phyloP scores from a whole-genome alignment of 2,888 invertebrate species.

The Philaethria dido region DNA sequence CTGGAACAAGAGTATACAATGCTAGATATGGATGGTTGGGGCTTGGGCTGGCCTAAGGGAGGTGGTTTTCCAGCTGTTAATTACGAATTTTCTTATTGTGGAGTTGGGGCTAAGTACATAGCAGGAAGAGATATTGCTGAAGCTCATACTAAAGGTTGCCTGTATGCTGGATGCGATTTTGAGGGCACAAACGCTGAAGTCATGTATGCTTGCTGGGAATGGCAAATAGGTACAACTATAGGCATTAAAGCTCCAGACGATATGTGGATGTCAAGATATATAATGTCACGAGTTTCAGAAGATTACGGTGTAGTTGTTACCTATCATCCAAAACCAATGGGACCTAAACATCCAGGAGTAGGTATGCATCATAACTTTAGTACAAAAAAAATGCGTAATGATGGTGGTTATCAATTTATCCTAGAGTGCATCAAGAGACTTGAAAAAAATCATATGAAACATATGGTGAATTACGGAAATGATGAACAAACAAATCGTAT shows the following conservation, averaged over 20 bases:
- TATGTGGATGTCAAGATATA: conserved; percentile 93
- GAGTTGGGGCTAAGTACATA: conserved; percentile 96
- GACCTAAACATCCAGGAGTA: conserved; percentile 93
- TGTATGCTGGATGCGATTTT: conserved; percentile 96
- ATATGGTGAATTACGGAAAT: conserved; percentile 96
- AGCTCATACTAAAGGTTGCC: conserved; percentile 91
- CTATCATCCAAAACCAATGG: conserved; percentile 89
- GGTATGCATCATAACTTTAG: conserved; percentile 97
- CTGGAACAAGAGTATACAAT: conserved; percentile 96
- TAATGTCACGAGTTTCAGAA: conserved; percentile 92
- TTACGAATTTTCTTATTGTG: conserved; percentile 95
- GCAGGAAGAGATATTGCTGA: conserved; percentile 97
- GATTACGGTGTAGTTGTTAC: conserved; percentile 90
- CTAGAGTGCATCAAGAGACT: conserved; percentile 96
- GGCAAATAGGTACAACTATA: conserved; percentile 94
- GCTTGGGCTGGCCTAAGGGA: conserved; percentile 96
- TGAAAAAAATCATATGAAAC: conserved; percentile 93
- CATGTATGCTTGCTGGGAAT: conserved; percentile 96
- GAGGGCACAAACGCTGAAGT: conserved; percentile 98
- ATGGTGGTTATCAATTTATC: conserved; percentile 89
- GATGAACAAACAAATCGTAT: conserved; percentile 96
- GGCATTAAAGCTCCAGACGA: conserved; percentile 93
- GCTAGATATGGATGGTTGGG: conserved; percentile 93
- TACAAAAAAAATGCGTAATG: conserved; percentile 91
- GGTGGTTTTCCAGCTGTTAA: conserved; percentile 95